These are phyloP conservation scores for Palythoa caribaeorum DNA, from an alignment of 92 coral and sea anemone species.

Conservation along the genomic window DNA sequence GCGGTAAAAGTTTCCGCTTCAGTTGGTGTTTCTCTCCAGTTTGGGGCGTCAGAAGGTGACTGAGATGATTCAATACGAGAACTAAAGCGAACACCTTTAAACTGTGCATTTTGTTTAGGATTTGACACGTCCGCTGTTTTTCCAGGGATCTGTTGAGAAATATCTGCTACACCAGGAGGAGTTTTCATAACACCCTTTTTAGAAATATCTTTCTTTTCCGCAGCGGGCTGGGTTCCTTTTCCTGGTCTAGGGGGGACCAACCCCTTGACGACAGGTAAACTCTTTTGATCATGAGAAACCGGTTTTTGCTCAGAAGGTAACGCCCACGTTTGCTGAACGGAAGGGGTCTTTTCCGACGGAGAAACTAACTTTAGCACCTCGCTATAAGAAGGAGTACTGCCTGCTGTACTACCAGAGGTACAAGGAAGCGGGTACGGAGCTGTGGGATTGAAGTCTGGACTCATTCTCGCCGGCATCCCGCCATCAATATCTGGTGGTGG, in stretches of 20 bases:
- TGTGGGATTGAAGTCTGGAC: background rate
- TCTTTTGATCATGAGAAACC: constrained; percentile 11
- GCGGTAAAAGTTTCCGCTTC: background rate
- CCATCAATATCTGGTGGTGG: constrained; percentile 19
- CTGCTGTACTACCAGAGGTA: background rate
- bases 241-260: constrained; percentile 21
- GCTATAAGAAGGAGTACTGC: constrained; percentile 30
- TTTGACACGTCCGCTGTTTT: background rate
- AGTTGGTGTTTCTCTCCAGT: constrained; percentile 13
- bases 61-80: constrained; percentile 14
- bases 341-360: constrained; percentile 6
- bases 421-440: constrained; percentile 42
- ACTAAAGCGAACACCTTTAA: constrained; percentile 42
- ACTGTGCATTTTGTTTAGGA: constrained; percentile 17
- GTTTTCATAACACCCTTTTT: constrained; percentile 6
- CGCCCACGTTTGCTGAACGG: constrained; percentile 16
- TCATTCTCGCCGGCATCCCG: background rate
- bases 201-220: constrained; percentile 10
- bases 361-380: constrained; percentile 25
- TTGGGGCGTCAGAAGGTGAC: background rate
- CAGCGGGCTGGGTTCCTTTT: background rate
- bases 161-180: background rate
- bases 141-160: background rate
- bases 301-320: constrained; percentile 22
- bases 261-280: background rate